Conservation (phyloP, 2,113 vertebrate species). For the Semnopithecus entellus region DNA sequence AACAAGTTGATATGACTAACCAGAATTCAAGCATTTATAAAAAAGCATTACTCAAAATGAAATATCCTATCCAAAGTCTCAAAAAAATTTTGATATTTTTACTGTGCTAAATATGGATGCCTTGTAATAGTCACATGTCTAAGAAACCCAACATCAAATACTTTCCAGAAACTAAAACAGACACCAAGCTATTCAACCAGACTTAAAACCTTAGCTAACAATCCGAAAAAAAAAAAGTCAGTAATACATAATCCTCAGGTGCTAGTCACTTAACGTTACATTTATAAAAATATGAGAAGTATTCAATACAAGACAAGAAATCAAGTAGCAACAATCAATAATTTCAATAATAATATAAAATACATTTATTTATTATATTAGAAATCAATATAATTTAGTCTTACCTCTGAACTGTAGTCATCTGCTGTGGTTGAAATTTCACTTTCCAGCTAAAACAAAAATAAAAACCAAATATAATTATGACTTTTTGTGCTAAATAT, state of each 20-base stretch:
- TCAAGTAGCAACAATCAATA: background rate
- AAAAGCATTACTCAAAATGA: constrained; percentile 8
- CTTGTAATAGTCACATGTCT: background rate
- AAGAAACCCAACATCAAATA: background rate
- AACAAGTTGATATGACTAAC: background rate
- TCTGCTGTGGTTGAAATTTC: constrained; percentile 95
- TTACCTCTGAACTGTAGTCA: constrained; percentile 98
- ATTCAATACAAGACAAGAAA: background rate
- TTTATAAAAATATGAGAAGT: constrained; percentile 33
- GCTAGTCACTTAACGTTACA: background rate
- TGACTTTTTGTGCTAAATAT: background rate
- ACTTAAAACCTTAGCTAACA: background rate
- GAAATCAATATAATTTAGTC: constrained; percentile 59
- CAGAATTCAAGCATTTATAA: constrained; percentile 14
- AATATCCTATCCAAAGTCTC: background rate
- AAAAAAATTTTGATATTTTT: background rate
- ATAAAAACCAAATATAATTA: constrained; percentile 70
- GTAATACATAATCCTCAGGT: background rate
- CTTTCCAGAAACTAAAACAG: constrained; percentile 3
- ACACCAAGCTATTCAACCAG: background rate
- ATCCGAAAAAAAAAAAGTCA: background rate
- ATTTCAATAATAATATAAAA: constrained; percentile 22
- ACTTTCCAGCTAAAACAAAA: constrained; percentile 91
- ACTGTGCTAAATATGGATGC: constrained; percentile 30
- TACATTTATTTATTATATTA: background rate